Evolutionary conservation across 2,113 vertebrate genomes (phyloP).

Genomic region (Psilopsiagon aymara): DNA sequence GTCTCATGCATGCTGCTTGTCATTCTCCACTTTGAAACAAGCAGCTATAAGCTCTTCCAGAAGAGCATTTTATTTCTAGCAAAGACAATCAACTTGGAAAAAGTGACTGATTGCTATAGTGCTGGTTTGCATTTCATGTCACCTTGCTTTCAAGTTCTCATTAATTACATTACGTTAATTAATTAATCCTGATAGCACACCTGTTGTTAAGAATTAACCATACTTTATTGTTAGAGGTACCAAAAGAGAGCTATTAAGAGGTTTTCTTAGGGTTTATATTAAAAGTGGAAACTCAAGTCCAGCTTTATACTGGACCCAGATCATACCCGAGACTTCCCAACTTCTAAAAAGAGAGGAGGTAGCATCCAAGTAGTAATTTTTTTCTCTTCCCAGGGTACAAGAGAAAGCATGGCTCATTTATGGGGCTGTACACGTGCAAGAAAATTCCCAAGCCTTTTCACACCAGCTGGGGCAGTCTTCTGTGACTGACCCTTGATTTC

Average conservation of each 20-base stretch:
- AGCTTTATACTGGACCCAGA: background rate
- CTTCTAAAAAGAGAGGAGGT: background rate
- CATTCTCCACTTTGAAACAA: slow-evolving; percentile 20
- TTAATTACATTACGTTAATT: slow-evolving; percentile 70
- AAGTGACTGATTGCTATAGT: slow-evolving; percentile 49
- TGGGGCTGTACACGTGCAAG: rapidly evolving
- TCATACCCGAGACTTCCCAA: background rate
- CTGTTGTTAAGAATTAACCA: slow-evolving; percentile 59
- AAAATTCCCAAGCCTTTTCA: background rate
- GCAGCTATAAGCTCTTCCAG: slow-evolving; percentile 23
- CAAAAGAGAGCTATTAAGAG: background rate
- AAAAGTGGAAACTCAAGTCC: background rate
- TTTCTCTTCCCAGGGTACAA: background rate
- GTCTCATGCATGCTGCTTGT: slow-evolving; percentile 7
- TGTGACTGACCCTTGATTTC: background rate
- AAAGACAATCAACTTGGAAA: slow-evolving; percentile 54
- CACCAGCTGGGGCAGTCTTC: background rate
- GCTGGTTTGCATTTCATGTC: slow-evolving; percentile 62
- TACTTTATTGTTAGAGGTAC: slow-evolving; percentile 15
- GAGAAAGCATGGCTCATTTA: background rate
- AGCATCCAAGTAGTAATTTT: rapidly evolving
- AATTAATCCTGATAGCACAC: slow-evolving; percentile 65
- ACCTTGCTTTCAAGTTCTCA: slow-evolving; percentile 66
- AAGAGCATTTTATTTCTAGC: background rate
- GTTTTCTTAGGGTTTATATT: background rate